Conservation (phyloP, 2,797 vertebrate genomes). For the Huso huso region DNA sequence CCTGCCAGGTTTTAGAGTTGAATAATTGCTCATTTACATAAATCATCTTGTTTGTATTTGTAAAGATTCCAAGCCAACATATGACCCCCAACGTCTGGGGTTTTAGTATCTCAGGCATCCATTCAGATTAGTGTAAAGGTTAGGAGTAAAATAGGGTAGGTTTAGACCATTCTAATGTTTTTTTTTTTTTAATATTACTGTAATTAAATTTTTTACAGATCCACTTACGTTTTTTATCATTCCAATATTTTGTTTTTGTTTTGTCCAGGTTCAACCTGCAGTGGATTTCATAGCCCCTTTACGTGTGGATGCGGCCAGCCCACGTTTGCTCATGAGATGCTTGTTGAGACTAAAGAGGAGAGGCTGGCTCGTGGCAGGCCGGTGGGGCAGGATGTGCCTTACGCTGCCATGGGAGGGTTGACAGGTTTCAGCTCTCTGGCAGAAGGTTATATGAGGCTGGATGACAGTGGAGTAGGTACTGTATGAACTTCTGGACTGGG, state of each 20-base stretch:
- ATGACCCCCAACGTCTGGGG: not conserved
- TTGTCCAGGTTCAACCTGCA: conserved; percentile 66
- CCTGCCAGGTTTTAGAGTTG: not conserved
- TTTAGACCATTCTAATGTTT: no score
- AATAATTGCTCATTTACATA: not conserved
- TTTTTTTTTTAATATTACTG: no score
- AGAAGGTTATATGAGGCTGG: conserved; percentile 74
- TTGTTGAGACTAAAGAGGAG: conserved; percentile 78
- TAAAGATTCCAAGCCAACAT: not conserved
- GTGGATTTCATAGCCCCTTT: conserved; percentile 70
- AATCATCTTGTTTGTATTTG: not conserved
- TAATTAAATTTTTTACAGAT: no score
- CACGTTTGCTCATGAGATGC: conserved; percentile 64
- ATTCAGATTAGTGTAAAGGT: no score
- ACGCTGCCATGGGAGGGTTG: conserved; percentile 81
- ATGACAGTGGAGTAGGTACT: conserved; percentile 61
- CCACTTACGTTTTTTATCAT: no score
- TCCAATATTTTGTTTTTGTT: no score
- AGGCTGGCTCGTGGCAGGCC: conserved; percentile 65
- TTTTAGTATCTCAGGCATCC: not conserved
- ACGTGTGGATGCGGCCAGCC: conserved; percentile 80
- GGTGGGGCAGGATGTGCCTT: conserved; percentile 71
- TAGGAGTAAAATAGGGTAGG: no score
- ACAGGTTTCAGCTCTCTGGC: conserved; percentile 81
- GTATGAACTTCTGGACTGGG: conserved; percentile 1